A percentile compares a stretch with the other conserved stretches of the same genome.
These are phyloP conservation scores for Bujurquina vittata DNA, from an alignment of 2,113 vertebrate genomes.

Conservation along the genomic window DNA sequence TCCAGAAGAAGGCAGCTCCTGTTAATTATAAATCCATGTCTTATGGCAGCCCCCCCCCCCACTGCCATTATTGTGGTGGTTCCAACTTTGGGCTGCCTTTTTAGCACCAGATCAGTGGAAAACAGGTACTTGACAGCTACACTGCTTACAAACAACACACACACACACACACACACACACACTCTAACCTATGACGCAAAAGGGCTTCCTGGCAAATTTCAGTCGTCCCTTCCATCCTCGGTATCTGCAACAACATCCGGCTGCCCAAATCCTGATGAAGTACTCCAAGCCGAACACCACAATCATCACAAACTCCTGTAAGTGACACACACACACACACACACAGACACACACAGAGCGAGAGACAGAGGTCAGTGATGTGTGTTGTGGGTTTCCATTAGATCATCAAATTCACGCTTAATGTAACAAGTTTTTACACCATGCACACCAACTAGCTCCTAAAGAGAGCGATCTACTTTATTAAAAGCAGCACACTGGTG, in stretches of 20 bases:
- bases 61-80: neutral
- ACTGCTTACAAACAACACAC: neutral
- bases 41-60: neutral
- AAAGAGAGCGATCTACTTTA: neutral
- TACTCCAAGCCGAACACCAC: constrained; percentile 98
- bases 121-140: neutral
- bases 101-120: neutral
- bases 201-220: constrained; percentile 97
- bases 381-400: neutral
- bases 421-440: neutral
- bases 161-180: constrained; percentile 10
- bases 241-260: constrained; percentile 97
- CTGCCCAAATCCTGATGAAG: constrained; percentile 91
- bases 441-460: neutral
- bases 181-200: constrained; percentile 92
- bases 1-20: neutral
- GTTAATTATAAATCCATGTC: neutral
- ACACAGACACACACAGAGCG: neutral
- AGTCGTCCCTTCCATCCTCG: constrained; percentile 95
- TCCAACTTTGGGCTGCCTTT: neutral
- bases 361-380: constrained; percentile 11
- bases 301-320: constrained; percentile 98
- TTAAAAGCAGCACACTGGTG: neutral
- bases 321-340: constrained; percentile 15
- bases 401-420: neutral